These are phyloP conservation scores for Acanthopleura granulata DNA, from an alignment of 2,888 invertebrate species.

Conservation along the genomic window DNA sequence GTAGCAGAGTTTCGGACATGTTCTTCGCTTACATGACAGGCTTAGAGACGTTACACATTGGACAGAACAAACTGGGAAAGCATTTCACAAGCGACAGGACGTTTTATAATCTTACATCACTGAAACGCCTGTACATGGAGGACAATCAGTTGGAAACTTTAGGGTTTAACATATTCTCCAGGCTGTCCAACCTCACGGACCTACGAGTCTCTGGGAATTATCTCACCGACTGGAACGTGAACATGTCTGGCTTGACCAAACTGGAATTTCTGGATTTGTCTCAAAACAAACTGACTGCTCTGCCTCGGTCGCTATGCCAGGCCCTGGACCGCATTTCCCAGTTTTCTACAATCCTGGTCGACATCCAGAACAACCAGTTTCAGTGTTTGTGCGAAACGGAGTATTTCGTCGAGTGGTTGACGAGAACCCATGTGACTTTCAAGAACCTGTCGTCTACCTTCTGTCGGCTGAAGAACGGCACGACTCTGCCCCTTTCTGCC, in stretches of 20 bases:
- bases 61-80: neutral
- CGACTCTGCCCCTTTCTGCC: neutral
- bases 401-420: constrained; percentile 32
- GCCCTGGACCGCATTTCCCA: neutral
- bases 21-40: constrained; percentile 28
- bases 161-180: constrained; percentile 19
- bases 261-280: constrained; percentile 23
- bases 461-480: neutral
- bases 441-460: neutral
- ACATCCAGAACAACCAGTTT: constrained; percentile 27
- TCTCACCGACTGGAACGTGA: constrained; percentile 16
- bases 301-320: constrained; percentile 19
- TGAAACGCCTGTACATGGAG: constrained; percentile 25
- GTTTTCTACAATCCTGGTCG: constrained; percentile 8
- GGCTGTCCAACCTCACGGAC: constrained; percentile 20
- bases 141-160: constrained; percentile 22
- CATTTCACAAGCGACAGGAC: neutral
- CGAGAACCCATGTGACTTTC: constrained; percentile 2
- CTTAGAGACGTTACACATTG: constrained; percentile 19
- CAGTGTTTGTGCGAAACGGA: constrained; percentile 29
- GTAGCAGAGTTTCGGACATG: neutral
- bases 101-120: constrained; percentile 14
- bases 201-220: constrained; percentile 24
- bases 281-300: constrained; percentile 20
- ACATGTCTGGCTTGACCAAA: neutral